phyloP scores from a whole-genome alignment of 2,797 vertebrate genomes.

The Poeciliopsis infans region DNA sequence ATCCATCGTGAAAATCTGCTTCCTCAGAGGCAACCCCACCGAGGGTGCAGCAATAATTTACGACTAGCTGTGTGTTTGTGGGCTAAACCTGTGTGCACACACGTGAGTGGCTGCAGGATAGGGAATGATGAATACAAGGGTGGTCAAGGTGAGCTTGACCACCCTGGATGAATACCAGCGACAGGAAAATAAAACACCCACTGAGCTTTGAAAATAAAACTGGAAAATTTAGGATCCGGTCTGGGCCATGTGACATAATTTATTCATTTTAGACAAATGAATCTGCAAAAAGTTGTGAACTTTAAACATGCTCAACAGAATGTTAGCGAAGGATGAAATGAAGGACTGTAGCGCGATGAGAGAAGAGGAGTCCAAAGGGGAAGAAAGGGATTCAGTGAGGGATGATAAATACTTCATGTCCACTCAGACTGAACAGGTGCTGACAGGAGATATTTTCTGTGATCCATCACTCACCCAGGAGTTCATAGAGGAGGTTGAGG shows the following conservation, averaged over 20 bases:
- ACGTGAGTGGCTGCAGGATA: slow-evolving; percentile 37
- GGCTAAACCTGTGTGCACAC: slow-evolving; percentile 32
- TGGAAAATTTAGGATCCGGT: slow-evolving; percentile 38
- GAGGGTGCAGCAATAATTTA: slow-evolving; percentile 21
- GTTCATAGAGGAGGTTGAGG: slow-evolving; percentile 93
- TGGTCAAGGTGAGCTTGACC: slow-evolving; percentile 60
- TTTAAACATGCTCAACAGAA: slow-evolving; percentile 17
- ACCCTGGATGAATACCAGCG: slow-evolving; percentile 34
- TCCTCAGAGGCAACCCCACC: slow-evolving; percentile 42
- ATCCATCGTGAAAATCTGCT: slow-evolving; percentile 50
- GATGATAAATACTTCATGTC: slow-evolving; percentile 52
- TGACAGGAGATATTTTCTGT: slow-evolving; percentile 33
- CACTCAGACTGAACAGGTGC: slow-evolving; percentile 39
- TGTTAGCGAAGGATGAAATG: slow-evolving; percentile 6
- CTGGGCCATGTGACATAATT: background rate
- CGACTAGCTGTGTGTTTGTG: slow-evolving; percentile 18
- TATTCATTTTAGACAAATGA: background rate
- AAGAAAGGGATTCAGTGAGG: slow-evolving; percentile 14
- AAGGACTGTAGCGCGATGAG: background rate
- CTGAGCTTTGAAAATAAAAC: slow-evolving; percentile 37
- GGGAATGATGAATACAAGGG: slow-evolving; percentile 60
- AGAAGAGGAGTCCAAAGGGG: background rate
- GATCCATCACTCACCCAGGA: slow-evolving; percentile 85
- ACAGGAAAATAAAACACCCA: slow-evolving; percentile 55
- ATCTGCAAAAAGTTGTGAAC: slow-evolving; percentile 22